These are phyloP conservation scores for Lepus townsendii DNA, from an alignment of 2,797 vertebrate species.

Conservation along the genomic window DNA sequence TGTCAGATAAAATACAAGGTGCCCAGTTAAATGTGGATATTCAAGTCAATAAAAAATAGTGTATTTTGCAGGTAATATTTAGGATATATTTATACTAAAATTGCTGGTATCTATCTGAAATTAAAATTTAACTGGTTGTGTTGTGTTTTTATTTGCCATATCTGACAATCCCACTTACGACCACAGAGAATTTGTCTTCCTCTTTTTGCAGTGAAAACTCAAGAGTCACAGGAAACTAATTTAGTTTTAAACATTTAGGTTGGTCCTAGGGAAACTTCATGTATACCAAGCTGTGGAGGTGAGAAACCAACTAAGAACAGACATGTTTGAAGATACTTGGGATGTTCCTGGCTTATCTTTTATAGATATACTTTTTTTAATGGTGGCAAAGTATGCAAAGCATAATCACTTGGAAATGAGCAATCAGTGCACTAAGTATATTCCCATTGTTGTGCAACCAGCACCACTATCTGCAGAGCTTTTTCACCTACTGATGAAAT, in stretches of 20 bases:
- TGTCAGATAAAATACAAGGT: constrained; percentile 22
- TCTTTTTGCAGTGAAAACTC: neutral
- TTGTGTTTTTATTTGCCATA: neutral
- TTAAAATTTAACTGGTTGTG: neutral
- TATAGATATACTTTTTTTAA: neutral
- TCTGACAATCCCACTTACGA: neutral
- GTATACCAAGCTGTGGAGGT: neutral
- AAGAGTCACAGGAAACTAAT: neutral
- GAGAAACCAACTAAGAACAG: neutral
- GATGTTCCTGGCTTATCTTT: neutral
- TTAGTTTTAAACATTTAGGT: neutral
- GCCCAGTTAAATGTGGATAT: neutral
- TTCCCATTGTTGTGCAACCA: neutral
- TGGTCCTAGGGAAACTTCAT: neutral
- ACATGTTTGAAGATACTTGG: neutral
- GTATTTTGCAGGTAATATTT: neutral
- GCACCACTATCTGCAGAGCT: neutral
- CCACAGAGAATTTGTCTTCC: neutral
- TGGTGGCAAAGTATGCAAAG: neutral
- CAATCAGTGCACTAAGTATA: neutral
- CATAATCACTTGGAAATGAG: neutral
- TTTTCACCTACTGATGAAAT: neutral
- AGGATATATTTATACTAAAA: neutral
- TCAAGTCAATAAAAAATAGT: neutral
- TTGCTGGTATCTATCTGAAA: neutral